A percentile compares a stretch with the other conserved stretches of the same genome.
Evolutionary conservation across 2,888 invertebrate species (phyloP).

Genomic region (Heliconius ethilla): DNA sequence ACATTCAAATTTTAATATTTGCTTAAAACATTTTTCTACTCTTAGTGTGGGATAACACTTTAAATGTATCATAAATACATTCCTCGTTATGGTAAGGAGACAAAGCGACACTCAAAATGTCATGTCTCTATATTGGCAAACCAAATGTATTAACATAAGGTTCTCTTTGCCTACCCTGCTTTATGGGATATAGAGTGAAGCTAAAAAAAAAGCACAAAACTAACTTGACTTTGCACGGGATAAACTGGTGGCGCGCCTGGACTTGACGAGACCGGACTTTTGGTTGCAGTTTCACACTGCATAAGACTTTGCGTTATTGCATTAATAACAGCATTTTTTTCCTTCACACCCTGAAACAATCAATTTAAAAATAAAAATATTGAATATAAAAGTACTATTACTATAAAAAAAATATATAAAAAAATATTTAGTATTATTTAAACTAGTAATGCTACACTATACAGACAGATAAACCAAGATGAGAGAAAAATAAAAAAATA

Average conservation of each 20-base stretch:
- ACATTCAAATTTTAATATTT: too few relatives aligned
- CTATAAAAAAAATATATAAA: background rate
- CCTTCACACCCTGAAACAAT: slow-evolving; percentile 79
- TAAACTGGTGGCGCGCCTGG: slow-evolving; percentile 84
- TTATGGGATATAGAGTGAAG: background rate
- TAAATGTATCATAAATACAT: too few relatives aligned
- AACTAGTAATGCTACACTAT: background rate
- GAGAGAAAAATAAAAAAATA: background rate
- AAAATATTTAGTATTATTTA: too few relatives aligned
- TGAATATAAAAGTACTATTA: background rate
- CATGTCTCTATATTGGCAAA: background rate
- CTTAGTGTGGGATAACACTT: too few relatives aligned
- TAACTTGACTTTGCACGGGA: slow-evolving; percentile 79
- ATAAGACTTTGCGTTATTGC: slow-evolving; percentile 95
- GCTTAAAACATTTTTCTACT: too few relatives aligned
- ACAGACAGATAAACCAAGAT: background rate
- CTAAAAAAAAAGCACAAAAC: slow-evolving; percentile 41
- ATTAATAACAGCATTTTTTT: slow-evolving; percentile 90
- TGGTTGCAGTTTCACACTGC: slow-evolving; percentile 88
- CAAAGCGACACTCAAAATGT: background rate
- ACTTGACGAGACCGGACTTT: slow-evolving; percentile 79
- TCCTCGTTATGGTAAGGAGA: background rate
- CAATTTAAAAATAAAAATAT: background rate
- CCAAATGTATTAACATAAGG: background rate
- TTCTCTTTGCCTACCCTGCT: background rate